Evolutionary conservation across 2,888 invertebrate species (phyloP).

Genomic region (Drosophila ezoana): DNA sequence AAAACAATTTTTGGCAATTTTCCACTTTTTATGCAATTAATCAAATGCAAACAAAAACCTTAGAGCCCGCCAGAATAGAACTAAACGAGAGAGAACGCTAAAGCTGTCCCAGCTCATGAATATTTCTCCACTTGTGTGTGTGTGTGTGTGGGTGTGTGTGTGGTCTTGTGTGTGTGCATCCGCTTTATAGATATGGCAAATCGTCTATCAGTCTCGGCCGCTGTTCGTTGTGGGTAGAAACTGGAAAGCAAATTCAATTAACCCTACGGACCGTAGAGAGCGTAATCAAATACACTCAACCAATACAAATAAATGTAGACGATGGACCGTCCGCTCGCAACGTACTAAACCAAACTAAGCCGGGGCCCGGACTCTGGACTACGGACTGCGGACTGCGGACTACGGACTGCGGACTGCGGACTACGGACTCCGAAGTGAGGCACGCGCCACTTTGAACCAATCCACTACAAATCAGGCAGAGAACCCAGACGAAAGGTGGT

Average conservation of each 20-base stretch:
- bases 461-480: slow-evolving; percentile 55
- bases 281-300: slow-evolving; percentile 80
- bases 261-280: slow-evolving; percentile 76
- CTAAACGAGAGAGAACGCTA: not conserved
- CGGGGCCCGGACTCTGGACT: slow-evolving; percentile 16
- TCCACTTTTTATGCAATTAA: slow-evolving; percentile 62
- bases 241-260: slow-evolving; percentile 80
- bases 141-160: not conserved
- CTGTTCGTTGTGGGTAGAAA: slow-evolving; percentile 41
- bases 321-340: slow-evolving; percentile 15
- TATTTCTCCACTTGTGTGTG: slow-evolving; percentile 21
- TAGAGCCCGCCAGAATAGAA: slow-evolving; percentile 7
- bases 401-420: slow-evolving; percentile 28
- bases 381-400: slow-evolving; percentile 28
- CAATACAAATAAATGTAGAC: slow-evolving; percentile 73
- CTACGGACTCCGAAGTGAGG: slow-evolving; percentile 26
- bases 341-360: slow-evolving; percentile 47
- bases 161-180: slow-evolving; percentile 5
- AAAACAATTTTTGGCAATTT: slow-evolving; percentile 57
- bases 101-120: slow-evolving; percentile 33
- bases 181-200: slow-evolving; percentile 53
- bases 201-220: slow-evolving; percentile 25
- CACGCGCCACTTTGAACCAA: slow-evolving; percentile 63
- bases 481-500: slow-evolving; percentile 19
- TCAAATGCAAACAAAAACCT: slow-evolving; percentile 54